Evolutionary conservation across 2,113 vertebrate genomes (phyloP).

Genomic region (Anolis carolinensis): DNA sequence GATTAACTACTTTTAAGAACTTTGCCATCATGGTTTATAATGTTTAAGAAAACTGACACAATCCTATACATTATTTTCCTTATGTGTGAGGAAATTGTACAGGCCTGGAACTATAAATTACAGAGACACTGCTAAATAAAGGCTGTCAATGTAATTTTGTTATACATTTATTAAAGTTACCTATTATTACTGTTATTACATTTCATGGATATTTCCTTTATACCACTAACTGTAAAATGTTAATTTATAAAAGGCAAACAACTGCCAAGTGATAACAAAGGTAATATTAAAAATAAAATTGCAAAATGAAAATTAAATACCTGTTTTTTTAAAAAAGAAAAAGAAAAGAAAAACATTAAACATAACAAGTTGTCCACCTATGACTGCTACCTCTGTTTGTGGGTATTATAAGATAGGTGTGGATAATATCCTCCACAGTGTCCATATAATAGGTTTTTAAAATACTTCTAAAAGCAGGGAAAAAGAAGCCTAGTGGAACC

Average conservation of each 20-base stretch:
- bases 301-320: too few species aligned
- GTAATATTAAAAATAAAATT: neutral
- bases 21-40: neutral
- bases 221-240: neutral
- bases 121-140: neutral
- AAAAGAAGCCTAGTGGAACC: neutral
- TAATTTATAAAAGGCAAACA: neutral
- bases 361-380: neutral
- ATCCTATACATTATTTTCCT: neutral
- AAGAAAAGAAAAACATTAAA: neutral
- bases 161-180: neutral
- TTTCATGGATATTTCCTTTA: neutral
- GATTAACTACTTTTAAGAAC: neutral
- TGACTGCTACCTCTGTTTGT: too few species aligned
- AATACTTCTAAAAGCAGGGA: neutral
- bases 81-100: neutral
- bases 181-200: neutral
- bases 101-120: too few species aligned
- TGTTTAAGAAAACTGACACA: neutral
- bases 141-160: neutral
- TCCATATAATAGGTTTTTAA: neutral
- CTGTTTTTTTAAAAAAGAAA: neutral
- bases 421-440: too few species aligned
- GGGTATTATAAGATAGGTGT: too few species aligned
- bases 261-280: neutral